A percentile compares a stretch with the other conserved stretches of the same genome.
Evolutionary conservation across 2,113 vertebrate genomes (phyloP).

Genomic region (Amblyopsis rosae): DNA sequence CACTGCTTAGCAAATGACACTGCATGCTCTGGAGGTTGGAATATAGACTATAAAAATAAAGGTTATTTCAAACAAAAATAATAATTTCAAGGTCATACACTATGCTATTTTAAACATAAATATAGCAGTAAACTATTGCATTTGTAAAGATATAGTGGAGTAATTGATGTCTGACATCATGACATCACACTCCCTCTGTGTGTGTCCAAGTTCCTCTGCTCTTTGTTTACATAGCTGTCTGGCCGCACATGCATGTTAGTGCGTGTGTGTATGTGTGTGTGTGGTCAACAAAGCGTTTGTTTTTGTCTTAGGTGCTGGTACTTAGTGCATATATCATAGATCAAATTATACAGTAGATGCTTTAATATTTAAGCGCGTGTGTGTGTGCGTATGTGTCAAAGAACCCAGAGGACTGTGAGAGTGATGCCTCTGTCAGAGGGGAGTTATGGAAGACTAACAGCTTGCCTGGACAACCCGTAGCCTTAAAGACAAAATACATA

Average conservation of each 20-base stretch:
- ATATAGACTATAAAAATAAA: constrained; percentile 67
- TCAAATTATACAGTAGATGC: neutral
- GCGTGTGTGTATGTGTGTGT: too few species aligned
- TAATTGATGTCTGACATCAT: too few species aligned
- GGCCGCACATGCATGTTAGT: too few species aligned
- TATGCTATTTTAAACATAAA: too few species aligned
- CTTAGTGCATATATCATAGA: too few species aligned
- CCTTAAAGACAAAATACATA: constrained; percentile 40
- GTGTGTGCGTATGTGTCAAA: constrained; percentile 39
- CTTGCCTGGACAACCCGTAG: constrained; percentile 71
- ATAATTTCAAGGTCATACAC: neutral
- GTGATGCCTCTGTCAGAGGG: constrained; percentile 58
- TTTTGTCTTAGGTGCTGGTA: too few species aligned
- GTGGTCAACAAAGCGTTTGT: too few species aligned
- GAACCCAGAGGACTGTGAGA: constrained; percentile 64
- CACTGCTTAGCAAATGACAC: constrained; percentile 72
- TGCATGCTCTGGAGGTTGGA: constrained; percentile 71
- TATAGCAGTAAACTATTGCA: too few species aligned
- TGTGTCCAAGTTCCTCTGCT: too few species aligned
- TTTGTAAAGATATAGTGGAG: too few species aligned
- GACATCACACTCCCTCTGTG: too few species aligned
- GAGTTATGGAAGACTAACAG: constrained; percentile 77
- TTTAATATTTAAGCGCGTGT: neutral
- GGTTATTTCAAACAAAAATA: neutral
- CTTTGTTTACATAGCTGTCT: too few species aligned